A percentile compares a stretch with the other conserved stretches of the same genome.
Conservation (phyloP, 2,888 invertebrate genomes). For the Minunthozetes semirufus region DNA sequence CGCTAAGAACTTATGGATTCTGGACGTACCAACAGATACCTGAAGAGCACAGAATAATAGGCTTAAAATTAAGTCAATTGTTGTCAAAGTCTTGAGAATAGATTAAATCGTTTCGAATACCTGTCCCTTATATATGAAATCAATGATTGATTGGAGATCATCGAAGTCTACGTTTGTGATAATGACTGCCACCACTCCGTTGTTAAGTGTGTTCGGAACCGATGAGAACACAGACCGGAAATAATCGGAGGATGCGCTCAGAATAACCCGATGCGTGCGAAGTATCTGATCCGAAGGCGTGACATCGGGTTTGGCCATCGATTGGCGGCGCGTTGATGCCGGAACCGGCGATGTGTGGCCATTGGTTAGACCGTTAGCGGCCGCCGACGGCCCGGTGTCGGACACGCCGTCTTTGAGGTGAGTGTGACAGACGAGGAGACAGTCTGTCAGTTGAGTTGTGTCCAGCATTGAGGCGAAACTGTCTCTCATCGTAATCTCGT, state of each 20-base stretch:
- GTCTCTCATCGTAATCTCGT: constrained; percentile 21
- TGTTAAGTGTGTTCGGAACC: not conserved
- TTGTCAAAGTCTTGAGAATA: not conserved
- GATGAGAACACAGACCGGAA: not conserved
- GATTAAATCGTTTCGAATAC: not conserved
- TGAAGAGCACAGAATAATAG: not conserved
- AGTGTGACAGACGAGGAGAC: not conserved
- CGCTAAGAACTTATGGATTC: constrained; percentile 15
- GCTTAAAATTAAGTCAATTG: not conserved
- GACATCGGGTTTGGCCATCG: not conserved
- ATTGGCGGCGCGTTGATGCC: not conserved
- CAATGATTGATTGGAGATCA: not conserved
- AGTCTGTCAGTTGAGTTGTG: constrained; percentile 12
- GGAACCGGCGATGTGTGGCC: not conserved
- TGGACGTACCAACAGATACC: constrained; percentile 12
- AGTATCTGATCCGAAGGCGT: not conserved
- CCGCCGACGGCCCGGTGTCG: not conserved
- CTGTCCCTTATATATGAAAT: constrained; percentile 26
- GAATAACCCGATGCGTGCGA: constrained; percentile 15
- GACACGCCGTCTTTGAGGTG: not conserved
- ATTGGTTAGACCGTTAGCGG: not conserved
- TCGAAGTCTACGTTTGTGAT: constrained; percentile 2
- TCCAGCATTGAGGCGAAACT: constrained; percentile 19
- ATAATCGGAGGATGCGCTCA: constrained; percentile 9
- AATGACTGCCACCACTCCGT: not conserved